Evolutionary conservation across 2,797 vertebrate genomes (phyloP).

Genomic region (Spinibarbus caldwelli): DNA sequence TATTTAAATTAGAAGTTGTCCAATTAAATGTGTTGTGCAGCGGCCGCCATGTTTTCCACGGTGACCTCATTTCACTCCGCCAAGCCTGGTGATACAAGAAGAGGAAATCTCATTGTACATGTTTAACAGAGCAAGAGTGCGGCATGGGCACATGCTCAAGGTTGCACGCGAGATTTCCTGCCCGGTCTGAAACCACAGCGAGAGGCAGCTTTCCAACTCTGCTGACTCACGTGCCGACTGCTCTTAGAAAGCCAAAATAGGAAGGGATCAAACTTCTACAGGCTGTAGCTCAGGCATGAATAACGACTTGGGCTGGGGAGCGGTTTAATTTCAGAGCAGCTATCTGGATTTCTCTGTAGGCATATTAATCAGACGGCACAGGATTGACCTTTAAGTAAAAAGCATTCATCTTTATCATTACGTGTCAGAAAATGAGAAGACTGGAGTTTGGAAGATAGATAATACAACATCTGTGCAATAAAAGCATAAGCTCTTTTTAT

Average conservation of each 20-base stretch:
- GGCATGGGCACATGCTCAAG: slow-evolving; percentile 50
- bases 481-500: neutral
- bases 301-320: neutral
- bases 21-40: slow-evolving; percentile 28
- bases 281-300: slow-evolving; percentile 27
- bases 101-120: slow-evolving; percentile 59
- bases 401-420: neutral
- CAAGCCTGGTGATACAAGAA: slow-evolving; percentile 51
- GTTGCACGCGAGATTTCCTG: slow-evolving; percentile 43
- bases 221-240: slow-evolving; percentile 48
- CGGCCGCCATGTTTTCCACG: slow-evolving; percentile 49
- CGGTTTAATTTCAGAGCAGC: slow-evolving; percentile 18
- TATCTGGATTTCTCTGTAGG: neutral
- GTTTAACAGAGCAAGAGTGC: slow-evolving; percentile 58
- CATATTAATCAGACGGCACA: neutral
- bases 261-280: slow-evolving; percentile 30
- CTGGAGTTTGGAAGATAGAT: neutral
- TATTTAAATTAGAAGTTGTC: neutral
- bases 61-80: slow-evolving; percentile 56
- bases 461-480: neutral
- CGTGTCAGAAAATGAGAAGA: neutral
- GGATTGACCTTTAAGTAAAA: neutral
- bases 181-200: slow-evolving; percentile 26
- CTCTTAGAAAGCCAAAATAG: slow-evolving; percentile 33
- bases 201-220: slow-evolving; percentile 44